Conservation (phyloP, 1,140 invertebrate species). For the Drosophila biarmipes region DNA sequence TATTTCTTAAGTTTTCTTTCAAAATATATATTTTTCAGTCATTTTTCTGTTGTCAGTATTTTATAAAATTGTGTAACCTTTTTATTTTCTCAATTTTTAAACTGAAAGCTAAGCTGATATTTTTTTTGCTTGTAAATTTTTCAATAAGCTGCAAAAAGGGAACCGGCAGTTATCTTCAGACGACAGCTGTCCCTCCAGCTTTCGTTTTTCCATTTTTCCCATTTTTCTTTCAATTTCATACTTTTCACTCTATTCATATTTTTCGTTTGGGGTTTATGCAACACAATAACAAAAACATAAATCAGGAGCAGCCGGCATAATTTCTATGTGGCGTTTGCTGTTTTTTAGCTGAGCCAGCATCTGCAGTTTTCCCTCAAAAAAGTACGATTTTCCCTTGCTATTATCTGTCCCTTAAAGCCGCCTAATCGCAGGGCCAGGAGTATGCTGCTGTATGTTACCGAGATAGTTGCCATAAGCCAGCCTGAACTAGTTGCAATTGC, state of each 20-base stretch:
- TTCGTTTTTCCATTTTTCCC: slow-evolving; percentile 6
- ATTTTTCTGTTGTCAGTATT: too few species aligned
- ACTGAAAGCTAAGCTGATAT: too few species aligned
- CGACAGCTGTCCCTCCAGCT: slow-evolving; percentile 41
- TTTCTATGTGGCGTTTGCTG: slow-evolving; percentile 44
- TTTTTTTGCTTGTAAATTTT: neutral
- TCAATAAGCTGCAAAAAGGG: slow-evolving; percentile 47
- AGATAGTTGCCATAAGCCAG: slow-evolving; percentile 23
- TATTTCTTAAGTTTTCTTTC: neutral
- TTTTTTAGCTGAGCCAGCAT: slow-evolving; percentile 63
- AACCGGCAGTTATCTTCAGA: slow-evolving; percentile 50
- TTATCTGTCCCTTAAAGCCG: slow-evolving; percentile 38
- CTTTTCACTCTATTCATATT: slow-evolving; percentile 19
- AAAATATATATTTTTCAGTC: too few species aligned
- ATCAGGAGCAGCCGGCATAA: slow-evolving; percentile 64
- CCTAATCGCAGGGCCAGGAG: neutral
- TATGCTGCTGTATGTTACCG: slow-evolving; percentile 1
- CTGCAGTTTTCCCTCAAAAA: slow-evolving; percentile 62
- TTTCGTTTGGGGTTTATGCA: slow-evolving; percentile 50
- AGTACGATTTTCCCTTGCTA: slow-evolving; percentile 50
- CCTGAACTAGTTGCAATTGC: slow-evolving; percentile 37
- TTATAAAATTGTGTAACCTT: too few species aligned
- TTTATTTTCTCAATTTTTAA: neutral
- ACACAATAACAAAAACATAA: slow-evolving; percentile 81
- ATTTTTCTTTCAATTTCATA: slow-evolving; percentile 18